Base-by-base conservation (phyloP, 2,888 invertebrate species). In the Chymomyza fuscimana region DNA sequence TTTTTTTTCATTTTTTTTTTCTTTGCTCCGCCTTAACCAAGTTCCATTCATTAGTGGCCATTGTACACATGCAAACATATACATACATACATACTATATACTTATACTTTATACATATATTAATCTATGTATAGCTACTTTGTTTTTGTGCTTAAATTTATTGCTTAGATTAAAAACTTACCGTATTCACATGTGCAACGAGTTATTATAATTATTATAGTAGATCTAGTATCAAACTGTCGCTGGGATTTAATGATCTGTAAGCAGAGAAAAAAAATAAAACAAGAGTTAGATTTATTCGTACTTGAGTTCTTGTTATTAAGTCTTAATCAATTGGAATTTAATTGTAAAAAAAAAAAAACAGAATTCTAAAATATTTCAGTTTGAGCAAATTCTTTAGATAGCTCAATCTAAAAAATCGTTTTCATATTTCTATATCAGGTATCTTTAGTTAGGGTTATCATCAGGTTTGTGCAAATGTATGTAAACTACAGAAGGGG, bases 1-100 rank as follows among this genome's bases (percentile, higher is more conserved):
- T 16, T 54, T 54, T 15, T n/a, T 5, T 54, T n/a, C 16, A 1
- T 19, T 22, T 19, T 19, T 52, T 1, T 16, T 1, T n/a, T 19
- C 6, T 46, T 46, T 46, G 40, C 22, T 54, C 22, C 22, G 54
- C 54, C 16, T 19, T 54, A 54, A 54, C 40, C 40, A 15, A 58
- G 19, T 58, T 19, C 19, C 22, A 58, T 58, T 58, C 58, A 58
- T 58, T 58, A 58, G 58, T 12, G 58, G 25, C 22, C 10, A 15
- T 58, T 54, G 54, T 58, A 19, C 10, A 58, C 19, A 54, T 19
- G 52, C 52, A 16, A 54, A 54, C 52, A 54, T 9, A 19, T n/a
- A 16, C 19, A 19, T 3, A 16, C 12, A 19, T 3, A 54, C 5
- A 0, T 19, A 54, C 25, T 25, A 25, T 25, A 25, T 4, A 52